Base-by-base conservation (phyloP, 2,888 invertebrate genomes). In the Axea sp. region DNA sequence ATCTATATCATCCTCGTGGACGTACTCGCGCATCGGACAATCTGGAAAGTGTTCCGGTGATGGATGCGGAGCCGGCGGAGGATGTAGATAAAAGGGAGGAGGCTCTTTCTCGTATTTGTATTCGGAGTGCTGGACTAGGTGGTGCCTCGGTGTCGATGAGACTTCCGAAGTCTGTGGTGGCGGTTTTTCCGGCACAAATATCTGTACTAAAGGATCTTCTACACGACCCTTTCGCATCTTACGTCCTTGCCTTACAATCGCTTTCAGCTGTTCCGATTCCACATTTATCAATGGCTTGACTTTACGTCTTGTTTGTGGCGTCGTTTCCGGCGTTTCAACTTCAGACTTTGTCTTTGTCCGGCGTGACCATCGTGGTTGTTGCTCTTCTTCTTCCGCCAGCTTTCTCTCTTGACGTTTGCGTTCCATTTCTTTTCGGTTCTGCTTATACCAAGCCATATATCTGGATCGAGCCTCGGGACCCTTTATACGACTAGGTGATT, bases 51-150 rank as follows among this genome's bases (percentile, higher is more conserved):
- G 60, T 64, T 85, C 84, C 1, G 86, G 84, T 15, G 86, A 82
- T 0, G 84, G 78, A 68, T 86, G 82, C 1, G 86, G 83, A 12
- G 64, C 78, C 3, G 82, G 81, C n/a, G 84, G 86, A 1, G 85
- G 84, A 62, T 86, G 86, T 28, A 87, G 80, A 62, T 85, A 86
- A 72, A 86, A 86, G n/a, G 87, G 84, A 7, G 53, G 53, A 2
- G 75, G 65, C 2, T 75, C 53, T 3, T 80, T 81, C 83, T 94
- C 94, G 82, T 92, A 94, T 67, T 94, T 90, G 83, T 94, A 93
- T 82, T 93, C 93, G 0, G 94, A 94, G 86, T 95, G 94, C 81
- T 94, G 94, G 11, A 93, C 87, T 49, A 94, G 88, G 1, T 93
- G 93, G 88, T 94, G 94, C 87, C 89, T 17, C 84, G 90, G 85